Evolutionary conservation across 2,888 invertebrate genomes (phyloP).

Genomic region (Schrankia costaestrigalis): DNA sequence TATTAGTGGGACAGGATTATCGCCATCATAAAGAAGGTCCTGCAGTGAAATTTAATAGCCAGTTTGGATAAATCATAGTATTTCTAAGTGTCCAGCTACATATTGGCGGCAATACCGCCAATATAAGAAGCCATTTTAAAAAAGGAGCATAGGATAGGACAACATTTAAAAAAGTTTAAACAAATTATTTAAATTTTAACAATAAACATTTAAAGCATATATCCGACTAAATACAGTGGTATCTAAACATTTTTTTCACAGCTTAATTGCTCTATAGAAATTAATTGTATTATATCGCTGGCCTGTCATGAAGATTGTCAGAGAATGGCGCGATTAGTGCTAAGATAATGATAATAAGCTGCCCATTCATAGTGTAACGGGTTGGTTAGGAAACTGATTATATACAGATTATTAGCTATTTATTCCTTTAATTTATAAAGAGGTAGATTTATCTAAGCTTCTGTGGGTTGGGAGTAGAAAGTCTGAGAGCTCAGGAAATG

Average conservation of each 20-base stretch:
- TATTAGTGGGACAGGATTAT: too few relatives aligned
- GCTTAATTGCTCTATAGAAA: slow-evolving; percentile 43
- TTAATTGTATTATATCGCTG: slow-evolving; percentile 35
- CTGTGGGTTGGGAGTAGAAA: too few relatives aligned
- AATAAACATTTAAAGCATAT: slow-evolving; percentile 4
- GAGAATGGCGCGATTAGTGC: slow-evolving; percentile 39
- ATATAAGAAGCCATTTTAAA: too few relatives aligned
- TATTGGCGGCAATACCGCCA: too few relatives aligned
- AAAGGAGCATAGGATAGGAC: too few relatives aligned
- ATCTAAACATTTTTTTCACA: slow-evolving; percentile 16
- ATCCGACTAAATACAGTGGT: slow-evolving; percentile 7
- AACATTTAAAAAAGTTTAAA: too few relatives aligned
- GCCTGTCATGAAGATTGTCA: slow-evolving; percentile 37
- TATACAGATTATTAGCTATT: slow-evolving; percentile 5
- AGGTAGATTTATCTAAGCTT: background rate
- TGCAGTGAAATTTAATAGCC: too few relatives aligned
- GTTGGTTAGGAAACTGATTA: slow-evolving; percentile 8
- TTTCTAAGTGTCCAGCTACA: too few relatives aligned
- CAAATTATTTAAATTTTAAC: background rate
- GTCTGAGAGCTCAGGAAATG: too few relatives aligned
- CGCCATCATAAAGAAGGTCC: too few relatives aligned
- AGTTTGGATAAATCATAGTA: too few relatives aligned
- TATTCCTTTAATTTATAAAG: background rate
- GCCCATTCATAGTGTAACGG: slow-evolving; percentile 22
- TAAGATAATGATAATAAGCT: slow-evolving; percentile 35